Evolutionary conservation across 2,113 vertebrate species (phyloP), one percentile per base, ranked within the genome.

Genomic region (Shinisaurus crocodilurus): DNA sequence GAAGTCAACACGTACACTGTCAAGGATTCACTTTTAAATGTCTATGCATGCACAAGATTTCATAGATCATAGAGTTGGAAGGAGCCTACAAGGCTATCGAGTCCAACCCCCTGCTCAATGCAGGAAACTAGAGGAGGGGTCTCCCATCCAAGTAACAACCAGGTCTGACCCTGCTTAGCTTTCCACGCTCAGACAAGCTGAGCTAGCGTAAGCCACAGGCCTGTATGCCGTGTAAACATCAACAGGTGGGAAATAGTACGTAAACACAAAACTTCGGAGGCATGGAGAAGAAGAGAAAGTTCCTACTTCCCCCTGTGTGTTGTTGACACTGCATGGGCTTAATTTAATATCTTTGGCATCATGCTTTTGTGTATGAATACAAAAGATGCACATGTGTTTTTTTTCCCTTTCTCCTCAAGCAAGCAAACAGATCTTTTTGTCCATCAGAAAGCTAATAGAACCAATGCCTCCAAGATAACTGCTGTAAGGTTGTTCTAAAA

Each of bases 341-440:
- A 92, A 94, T 94, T 95, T 86, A 93, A 93, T 92, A 93, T 95
- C 86, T 90, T 54, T 87, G 94, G 77, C 89, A 75, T 85, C 85
- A 88, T 89, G 89, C 76, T 94, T 89, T 95, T 74, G 80, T 1
- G 10, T 67, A 82, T 32, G 16, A 76, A 89, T 89, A 90, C 0
- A 0, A 94, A 93, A 93, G 40, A 92, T 87, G 88, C 88, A 57
- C 77, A 1, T 0, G 0, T 86, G 65, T 95, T 93, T 91, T 92
- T 91, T 67, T 67, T 93, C 94, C 88, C 89, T 95, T 92, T 92
- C n/a, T n/a, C n/a, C n/a, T n/a, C 10, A 0, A 40, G 63, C 50
- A 89, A 93, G 90, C 90, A 90, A 90, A 90, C 93, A 87, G 18
- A 82, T 88, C 79, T 0, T 13, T 20, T 91, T 94, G 89, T 81